Conservation (phyloP, 2,888 invertebrate genomes). For the Callyntrura sp. region DNA sequence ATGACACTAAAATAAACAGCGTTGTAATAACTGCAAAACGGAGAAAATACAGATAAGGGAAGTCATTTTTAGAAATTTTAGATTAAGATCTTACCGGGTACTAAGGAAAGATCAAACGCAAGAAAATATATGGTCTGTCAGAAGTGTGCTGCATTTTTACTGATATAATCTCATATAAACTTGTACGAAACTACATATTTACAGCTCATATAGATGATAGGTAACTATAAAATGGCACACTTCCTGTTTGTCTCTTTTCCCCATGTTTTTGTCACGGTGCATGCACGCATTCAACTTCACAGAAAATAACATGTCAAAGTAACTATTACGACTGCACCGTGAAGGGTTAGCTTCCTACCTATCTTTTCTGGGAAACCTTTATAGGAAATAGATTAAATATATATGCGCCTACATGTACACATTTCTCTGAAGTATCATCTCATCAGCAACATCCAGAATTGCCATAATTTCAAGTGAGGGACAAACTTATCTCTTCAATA, state of each 20-base stretch:
- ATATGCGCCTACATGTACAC: background rate
- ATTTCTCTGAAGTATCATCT: background rate
- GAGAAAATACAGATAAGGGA: background rate
- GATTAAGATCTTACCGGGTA: background rate
- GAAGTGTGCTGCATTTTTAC: background rate
- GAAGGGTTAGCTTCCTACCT: background rate
- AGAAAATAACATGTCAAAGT: conserved; percentile 49
- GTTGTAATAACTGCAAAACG: background rate
- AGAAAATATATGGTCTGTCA: conserved; percentile 17
- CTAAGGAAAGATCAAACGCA: background rate
- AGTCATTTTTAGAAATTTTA: background rate
- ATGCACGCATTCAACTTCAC: conserved; percentile 36
- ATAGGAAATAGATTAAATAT: background rate
- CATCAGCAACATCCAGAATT: background rate
- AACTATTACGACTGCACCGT: background rate
- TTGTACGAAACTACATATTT: no score
- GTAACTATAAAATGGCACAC: background rate
- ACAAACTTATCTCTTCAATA: conserved; percentile 60
- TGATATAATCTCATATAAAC: background rate
- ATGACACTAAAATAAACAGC: conserved; percentile 6
- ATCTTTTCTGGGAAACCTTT: background rate
- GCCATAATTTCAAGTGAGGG: no score
- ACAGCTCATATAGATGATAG: conserved; percentile 22
- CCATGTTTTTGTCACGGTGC: background rate
- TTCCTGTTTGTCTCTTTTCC: background rate